Conservation (phyloP, 92 coral and sea anemone genomes). For the Bergia puertoricense region DNA sequence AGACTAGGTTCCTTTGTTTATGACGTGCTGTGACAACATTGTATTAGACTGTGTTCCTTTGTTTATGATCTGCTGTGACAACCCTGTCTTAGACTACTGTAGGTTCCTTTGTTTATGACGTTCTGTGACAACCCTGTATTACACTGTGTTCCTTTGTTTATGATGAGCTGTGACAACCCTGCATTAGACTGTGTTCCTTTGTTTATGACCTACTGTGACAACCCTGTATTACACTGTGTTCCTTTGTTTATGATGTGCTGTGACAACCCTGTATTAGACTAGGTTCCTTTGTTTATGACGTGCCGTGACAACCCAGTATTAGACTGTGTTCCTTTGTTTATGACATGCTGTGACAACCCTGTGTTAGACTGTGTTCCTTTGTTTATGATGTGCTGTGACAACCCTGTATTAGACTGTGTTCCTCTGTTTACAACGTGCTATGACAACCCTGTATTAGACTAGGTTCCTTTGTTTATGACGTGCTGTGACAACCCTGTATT, state of each 20-base stretch:
- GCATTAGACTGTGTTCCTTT: not conserved
- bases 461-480: not conserved
- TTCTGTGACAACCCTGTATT: not conserved
- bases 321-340: too few species aligned
- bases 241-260: not conserved
- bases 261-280: not conserved
- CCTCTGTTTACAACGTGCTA: too few species aligned
- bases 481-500: not conserved
- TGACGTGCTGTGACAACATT: not conserved
- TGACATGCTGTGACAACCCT: not conserved
- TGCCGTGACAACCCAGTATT: not conserved
- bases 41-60: not conserved
- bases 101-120: not conserved
- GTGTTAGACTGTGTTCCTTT: not conserved
- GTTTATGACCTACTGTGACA: not conserved
- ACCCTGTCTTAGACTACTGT: not conserved
- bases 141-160: too few species aligned
- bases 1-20: too few species aligned
- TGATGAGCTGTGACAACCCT: not conserved
- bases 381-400: not conserved
- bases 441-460: not conserved
- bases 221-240: not conserved
- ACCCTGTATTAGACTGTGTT: not conserved
- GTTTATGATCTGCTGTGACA: not conserved
- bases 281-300: not conserved